Evolutionary conservation across 2,888 invertebrate species (phyloP).

Genomic region (Proisotoma minuta): DNA sequence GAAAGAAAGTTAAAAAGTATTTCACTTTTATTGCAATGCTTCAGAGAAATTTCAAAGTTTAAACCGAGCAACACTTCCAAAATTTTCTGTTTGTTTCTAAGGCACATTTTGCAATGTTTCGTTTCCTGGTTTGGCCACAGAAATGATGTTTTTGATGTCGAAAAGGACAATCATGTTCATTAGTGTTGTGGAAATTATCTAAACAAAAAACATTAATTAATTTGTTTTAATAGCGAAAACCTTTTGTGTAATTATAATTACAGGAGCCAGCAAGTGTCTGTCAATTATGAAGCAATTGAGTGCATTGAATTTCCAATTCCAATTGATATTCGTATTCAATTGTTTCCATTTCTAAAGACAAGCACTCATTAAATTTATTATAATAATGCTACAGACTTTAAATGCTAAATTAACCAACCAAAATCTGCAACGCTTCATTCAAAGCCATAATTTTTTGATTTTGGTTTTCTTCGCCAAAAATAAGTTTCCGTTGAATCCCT

Average conservation of each 20-base stretch:
- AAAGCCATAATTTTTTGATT: background rate
- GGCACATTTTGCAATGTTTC: no score
- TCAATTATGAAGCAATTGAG: background rate
- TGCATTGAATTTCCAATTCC: background rate
- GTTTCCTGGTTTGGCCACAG: no score
- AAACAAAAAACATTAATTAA: background rate
- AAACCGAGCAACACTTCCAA: no score
- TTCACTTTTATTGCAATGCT: no score
- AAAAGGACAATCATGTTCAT: background rate
- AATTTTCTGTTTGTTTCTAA: no score
- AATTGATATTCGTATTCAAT: background rate
- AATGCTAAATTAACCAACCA: background rate
- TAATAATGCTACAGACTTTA: no score
- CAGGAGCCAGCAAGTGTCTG: conserved; percentile 2
- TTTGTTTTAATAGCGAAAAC: background rate
- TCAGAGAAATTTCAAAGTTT: no score
- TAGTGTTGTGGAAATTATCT: background rate
- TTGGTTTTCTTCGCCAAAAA: no score
- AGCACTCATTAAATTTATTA: background rate
- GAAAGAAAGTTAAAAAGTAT: background rate
- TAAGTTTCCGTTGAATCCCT: no score
- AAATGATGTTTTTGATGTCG: background rate
- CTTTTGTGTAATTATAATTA: background rate
- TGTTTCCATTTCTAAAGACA: background rate
- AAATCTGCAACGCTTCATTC: background rate